These are phyloP conservation scores for Bradypus variegatus DNA, from an alignment of 2,797 vertebrate genomes.

Conservation along the genomic window DNA sequence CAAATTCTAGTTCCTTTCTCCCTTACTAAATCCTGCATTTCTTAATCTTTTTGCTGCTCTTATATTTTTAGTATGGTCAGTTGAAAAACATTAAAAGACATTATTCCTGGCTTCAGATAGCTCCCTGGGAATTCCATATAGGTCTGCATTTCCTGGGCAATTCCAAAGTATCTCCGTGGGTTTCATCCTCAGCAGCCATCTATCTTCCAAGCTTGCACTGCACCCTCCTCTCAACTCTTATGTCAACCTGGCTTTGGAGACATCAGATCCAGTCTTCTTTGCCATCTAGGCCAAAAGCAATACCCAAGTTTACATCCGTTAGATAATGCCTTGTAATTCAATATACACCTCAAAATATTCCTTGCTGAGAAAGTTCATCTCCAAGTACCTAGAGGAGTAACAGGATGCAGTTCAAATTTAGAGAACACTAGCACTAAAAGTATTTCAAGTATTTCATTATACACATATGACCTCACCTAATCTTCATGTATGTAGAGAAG, in stretches of 20 bases:
- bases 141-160: neutral
- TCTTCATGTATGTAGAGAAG: neutral
- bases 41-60: neutral
- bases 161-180: too few relatives aligned
- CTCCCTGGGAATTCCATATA: neutral
- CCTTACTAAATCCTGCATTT: neutral
- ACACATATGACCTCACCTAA: neutral
- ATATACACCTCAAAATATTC: neutral
- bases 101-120: neutral
- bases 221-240: neutral
- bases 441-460: neutral
- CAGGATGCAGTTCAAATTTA: neutral
- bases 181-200: neutral
- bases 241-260: neutral
- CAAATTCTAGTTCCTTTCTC: neutral
- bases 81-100: neutral
- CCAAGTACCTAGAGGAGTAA: neutral
- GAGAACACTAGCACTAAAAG: neutral
- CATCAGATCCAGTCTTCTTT: neutral
- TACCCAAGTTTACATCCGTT: constrained; percentile 1
- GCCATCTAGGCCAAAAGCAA: neutral
- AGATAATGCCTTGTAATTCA: constrained; percentile 27
- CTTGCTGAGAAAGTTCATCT: constrained; percentile 12
- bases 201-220: neutral
- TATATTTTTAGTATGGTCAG: neutral